Evolutionary conservation across 2,113 vertebrate genomes (phyloP), one percentile per base, ranked within the genome.

Genomic region (Peromyscus maniculatus): DNA sequence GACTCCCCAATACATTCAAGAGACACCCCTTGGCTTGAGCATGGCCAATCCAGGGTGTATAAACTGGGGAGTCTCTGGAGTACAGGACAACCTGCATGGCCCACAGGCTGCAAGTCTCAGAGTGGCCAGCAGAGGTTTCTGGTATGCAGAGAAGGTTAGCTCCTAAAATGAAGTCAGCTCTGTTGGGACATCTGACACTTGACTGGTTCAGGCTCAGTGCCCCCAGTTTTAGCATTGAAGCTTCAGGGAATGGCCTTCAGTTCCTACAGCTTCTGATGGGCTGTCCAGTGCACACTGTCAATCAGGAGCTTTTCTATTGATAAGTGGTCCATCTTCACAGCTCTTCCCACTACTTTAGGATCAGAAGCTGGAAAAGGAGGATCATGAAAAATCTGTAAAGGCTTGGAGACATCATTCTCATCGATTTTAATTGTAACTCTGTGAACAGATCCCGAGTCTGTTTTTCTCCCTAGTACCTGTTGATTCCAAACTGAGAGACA

Each of bases 261-360:
- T 98, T 99, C 99, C 98, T 99, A 99, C 71, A 99, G 99, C 97
- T 99, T 99, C 98, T 99, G 99, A 99, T 99, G 99, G 87, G 99
- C 99, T 96, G 99, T 99, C 62, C 99, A 99, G 97, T 99, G 99
- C n/a, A 99, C 99, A 64, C 99, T 99, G 98, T 99, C 99, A 92
- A 99, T 99, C 97, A 99, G 98, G 96, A 99, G 99, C 98, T 99
- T 99, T 98, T 99, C 99, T 98, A 99, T 99, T 59, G 99, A 99
- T 78, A 99, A 98, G 97, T 99, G 99, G 96, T 99, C 99, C 96
- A 99, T 99, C 99, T 99, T 99, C 99, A 99, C 99, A 80, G 99
- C 99, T 98, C 99, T 99, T 98, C 99, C 99, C 98, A 99, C 99
- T 98, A 99, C 98, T 98, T 99, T 99, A 69, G 99, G 99, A 98